Conservation (phyloP, 2,797 vertebrate species). For the Hippopotamyrus pictus region DNA sequence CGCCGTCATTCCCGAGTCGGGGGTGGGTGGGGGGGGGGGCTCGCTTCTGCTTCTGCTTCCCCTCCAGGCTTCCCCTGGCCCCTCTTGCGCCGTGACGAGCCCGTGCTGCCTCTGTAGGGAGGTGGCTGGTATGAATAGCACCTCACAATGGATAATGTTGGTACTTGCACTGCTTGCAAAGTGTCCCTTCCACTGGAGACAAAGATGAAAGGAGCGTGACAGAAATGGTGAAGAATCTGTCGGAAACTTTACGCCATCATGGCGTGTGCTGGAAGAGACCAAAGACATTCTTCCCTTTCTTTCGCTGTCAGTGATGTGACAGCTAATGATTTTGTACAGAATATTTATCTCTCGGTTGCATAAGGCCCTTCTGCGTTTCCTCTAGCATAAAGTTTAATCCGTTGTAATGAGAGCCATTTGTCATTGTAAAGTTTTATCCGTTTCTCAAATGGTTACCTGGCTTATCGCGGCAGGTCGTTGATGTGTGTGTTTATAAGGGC, state of each 20-base stretch:
- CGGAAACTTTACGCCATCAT: neutral
- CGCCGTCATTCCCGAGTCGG: neutral
- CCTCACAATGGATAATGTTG: neutral
- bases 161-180: neutral
- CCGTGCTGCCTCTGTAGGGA: neutral
- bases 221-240: neutral
- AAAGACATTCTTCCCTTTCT: neutral
- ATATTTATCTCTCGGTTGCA: neutral
- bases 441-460: neutral
- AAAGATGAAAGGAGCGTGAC: neutral
- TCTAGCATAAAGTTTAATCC: neutral
- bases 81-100: neutral
- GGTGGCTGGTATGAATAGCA: neutral
- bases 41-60: neutral
- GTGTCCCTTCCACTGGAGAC: neutral
- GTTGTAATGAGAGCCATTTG: neutral
- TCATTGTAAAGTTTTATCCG: constrained; percentile 7
- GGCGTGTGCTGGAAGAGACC: neutral
- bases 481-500: neutral
- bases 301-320: neutral
- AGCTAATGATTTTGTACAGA: neutral
- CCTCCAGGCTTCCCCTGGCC: neutral
- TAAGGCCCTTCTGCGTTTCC: neutral
- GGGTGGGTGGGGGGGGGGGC: neutral
- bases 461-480: neutral